Evolutionary conservation across 2,888 invertebrate species (phyloP).

Genomic region (Drosophila nigricruria): DNA sequence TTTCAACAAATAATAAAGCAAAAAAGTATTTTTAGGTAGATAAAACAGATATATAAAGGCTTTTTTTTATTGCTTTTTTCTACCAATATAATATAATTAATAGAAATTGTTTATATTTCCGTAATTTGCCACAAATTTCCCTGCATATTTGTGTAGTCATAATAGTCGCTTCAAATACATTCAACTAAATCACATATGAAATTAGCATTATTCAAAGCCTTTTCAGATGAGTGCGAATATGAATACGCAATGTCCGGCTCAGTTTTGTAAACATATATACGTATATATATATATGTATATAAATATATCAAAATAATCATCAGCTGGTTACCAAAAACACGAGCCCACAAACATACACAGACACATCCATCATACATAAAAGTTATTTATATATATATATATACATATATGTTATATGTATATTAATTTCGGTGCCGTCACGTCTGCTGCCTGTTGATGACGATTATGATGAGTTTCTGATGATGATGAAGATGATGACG

Average conservation of each 20-base stretch:
- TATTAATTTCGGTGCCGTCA: slow-evolving; percentile 73
- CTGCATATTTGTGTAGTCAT: background rate
- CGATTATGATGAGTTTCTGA: slow-evolving; percentile 20
- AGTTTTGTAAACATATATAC: slow-evolving; percentile 13
- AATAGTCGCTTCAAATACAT: slow-evolving; percentile 5
- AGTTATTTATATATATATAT: slow-evolving; percentile 7
- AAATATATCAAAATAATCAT: slow-evolving; percentile 8
- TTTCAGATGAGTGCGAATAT: slow-evolving; percentile 42
- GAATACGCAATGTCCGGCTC: slow-evolving; percentile 63
- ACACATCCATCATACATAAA: slow-evolving; percentile 47
- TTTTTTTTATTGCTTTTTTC: no score
- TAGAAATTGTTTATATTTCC: background rate
- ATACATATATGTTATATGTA: slow-evolving; percentile 29
- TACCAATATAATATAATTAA: background rate
- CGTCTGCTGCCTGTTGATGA: slow-evolving; percentile 60
- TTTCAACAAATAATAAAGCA: no score
- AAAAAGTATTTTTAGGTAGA: no score
- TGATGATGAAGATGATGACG: slow-evolving; percentile 30
- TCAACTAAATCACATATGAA: slow-evolving; percentile 40
- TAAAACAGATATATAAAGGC: no score
- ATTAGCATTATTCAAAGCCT: slow-evolving; percentile 73
- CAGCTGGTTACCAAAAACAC: slow-evolving; percentile 6
- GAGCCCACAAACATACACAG: slow-evolving; percentile 25
- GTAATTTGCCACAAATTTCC: background rate
- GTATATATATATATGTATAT: slow-evolving; percentile 9